Evolutionary conservation across 2,797 vertebrate species (phyloP), one percentile per base, ranked within the genome.

Genomic region (Dermochelys coriacea): DNA sequence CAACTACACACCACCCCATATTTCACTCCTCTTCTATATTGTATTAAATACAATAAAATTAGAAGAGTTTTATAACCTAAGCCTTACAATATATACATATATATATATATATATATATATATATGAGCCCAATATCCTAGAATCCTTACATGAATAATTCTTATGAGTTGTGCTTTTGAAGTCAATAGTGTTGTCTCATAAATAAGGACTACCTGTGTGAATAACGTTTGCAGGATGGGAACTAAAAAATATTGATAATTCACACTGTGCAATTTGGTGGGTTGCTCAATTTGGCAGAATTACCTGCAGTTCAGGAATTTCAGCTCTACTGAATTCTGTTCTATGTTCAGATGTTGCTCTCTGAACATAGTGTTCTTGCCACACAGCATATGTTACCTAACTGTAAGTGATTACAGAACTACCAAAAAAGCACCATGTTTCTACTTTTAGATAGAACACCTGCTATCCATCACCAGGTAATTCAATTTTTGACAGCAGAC

Each of bases 391-490:
- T 52, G 80, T 77, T 54, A 14, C 52, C 75, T 68, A 1, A 9
- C 78, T 19, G 47, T 85, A 80, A 83, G 80, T 55, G 59, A 79
- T 77, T 47, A 52, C 49, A 84, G 18, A 88, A 74, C 71, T 12
- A 77, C 57, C 12, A 78, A 55, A 88, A 47, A 92, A 29, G 11
- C 82, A 55, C 21, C 6, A 50, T 34, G 1, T 80, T 94, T 90
- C 41, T 81, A 49, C 86, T 41, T 80, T 90, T n/a, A n/a, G n/a
- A n/a, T n/a, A n/a, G 55, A 93, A 77, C 54, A 87, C 83, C 80
- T 88, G 89, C 84, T 47, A 50, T 92, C 88, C 81, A 34, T 94
- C 93, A 88, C 27, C 84, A 29, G 90, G 84, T 84, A 88, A 94
- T 89, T 84, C 92, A 14, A 25, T 82, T 91, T 82, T 61, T 94